Evolutionary conservation across 2,888 invertebrate genomes (phyloP).

Genomic region (Pycnomerus fuliginosus): DNA sequence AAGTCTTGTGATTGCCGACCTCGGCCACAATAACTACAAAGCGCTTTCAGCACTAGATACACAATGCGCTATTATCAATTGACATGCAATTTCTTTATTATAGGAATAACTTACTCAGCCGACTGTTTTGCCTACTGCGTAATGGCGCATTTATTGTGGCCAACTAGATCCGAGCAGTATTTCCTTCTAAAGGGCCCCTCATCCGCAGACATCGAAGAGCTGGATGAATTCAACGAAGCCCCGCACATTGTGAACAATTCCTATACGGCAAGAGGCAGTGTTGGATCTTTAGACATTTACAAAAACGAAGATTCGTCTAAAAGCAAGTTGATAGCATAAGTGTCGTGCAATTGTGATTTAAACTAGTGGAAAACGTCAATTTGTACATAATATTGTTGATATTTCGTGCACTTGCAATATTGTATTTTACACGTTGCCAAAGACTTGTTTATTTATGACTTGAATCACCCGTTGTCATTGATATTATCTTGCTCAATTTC

Average conservation of each 20-base stretch:
- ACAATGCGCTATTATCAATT: too few relatives aligned
- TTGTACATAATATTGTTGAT: conserved; percentile 13
- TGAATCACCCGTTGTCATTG: too few relatives aligned
- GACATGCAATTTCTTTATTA: too few relatives aligned
- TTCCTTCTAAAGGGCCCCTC: conserved; percentile 75
- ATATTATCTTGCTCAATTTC: too few relatives aligned
- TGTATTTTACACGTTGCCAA: too few relatives aligned
- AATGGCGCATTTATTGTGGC: conserved; percentile 95
- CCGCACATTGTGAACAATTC: conserved; percentile 75
- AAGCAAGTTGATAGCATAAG: too few relatives aligned
- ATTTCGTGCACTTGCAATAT: too few relatives aligned
- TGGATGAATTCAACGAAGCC: conserved; percentile 89
- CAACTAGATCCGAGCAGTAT: conserved; percentile 90
- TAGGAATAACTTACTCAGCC: conserved; percentile 93
- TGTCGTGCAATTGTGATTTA: too few relatives aligned
- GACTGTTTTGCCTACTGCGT: conserved; percentile 94
- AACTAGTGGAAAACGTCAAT: conserved; percentile 12
- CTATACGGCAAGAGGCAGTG: conserved; percentile 48
- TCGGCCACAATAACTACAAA: too few relatives aligned
- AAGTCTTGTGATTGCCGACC: too few relatives aligned
- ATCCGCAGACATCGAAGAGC: conserved; percentile 74
- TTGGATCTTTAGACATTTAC: conserved; percentile 46
- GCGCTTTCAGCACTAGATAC: too few relatives aligned
- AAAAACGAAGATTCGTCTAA: conserved; percentile 44
- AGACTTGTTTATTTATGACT: too few relatives aligned